Base-by-base conservation (phyloP, 2,888 invertebrate species). In the Pantelozetes paolii region DNA sequence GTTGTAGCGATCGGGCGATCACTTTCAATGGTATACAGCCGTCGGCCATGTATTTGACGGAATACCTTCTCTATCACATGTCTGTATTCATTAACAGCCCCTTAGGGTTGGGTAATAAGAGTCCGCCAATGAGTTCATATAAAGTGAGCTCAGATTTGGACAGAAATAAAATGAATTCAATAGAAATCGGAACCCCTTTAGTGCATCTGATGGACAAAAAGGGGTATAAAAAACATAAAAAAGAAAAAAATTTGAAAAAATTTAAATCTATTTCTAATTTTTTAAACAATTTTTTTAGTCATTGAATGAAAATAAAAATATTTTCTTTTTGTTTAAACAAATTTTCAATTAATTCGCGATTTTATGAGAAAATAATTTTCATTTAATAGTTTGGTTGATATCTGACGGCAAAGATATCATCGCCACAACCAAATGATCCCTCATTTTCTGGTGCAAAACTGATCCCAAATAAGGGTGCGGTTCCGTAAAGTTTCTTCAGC, bases 1-100 rank as follows among this genome's bases (percentile, higher is more conserved):
- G 79, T 70, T 79, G 79, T 57, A 78, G 78, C 69, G 77, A 79
- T 72, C 70, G 74, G 67, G 79, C 78, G 18, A 77, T 79, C 13
- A 79, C 79, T 62, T 79, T 79, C 32, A 78, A 77, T 74, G 79
- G 77, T n/a, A 69, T 79, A 28, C 40, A 75, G 23, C 74, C 77
- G 6, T 71, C 76, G 48, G 73, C 76, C 26, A 75, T 76, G 75
- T 77, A 76, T 67, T 73, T 78, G 42, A 74, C 76, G 72, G 76
- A 78, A 67, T 78, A 78, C 42, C 45, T 78, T 15, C 67, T 76
- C 15, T 74, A 78, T 70, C 76, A 77, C 40, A 69, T 78, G 45
- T 54, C 74, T 30, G 73, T 72, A 40, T 78, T 78, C 8, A 71
- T n/a, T 30, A 23, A 77, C 36, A 76, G 77, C 50, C 71, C 71